These are phyloP conservation scores for Cyaniris semiargus DNA, from an alignment of 2,888 invertebrate genomes.

Conservation along the genomic window DNA sequence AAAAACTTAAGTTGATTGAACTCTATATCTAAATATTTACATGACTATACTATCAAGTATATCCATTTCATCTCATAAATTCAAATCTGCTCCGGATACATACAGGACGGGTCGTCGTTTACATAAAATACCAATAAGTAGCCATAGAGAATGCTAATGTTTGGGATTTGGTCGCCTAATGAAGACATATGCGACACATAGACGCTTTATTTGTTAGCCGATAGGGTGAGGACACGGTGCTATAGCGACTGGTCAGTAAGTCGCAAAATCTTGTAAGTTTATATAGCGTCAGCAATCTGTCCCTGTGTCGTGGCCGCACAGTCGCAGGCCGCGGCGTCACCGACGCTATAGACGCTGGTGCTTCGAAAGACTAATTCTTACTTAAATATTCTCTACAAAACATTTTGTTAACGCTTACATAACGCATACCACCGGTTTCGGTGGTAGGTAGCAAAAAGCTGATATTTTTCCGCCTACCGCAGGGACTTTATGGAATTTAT, in stretches of 20 bases:
- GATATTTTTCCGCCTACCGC: no score
- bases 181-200: constrained; percentile 8
- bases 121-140: constrained; percentile 12
- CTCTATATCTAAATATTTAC: constrained; percentile 6
- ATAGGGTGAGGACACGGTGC: not conserved
- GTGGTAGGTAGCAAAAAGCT: no score
- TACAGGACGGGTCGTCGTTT: not conserved
- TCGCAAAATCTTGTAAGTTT: not conserved
- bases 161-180: not conserved
- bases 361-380: no score
- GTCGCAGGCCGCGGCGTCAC: no score
- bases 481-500: no score
- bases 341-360: no score
- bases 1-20: not conserved
- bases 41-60: not conserved
- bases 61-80: constrained; percentile 8
- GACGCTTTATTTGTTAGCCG: not conserved
- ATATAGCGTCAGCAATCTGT: no score
- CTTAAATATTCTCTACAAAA: no score
- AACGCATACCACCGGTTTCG: no score
- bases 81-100: not conserved
- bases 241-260: not conserved
- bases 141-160: not conserved
- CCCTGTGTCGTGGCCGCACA: no score
- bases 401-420: no score